Base-by-base conservation (phyloP, 2,113 vertebrate genomes). In the Cyrtonyx montezumae region DNA sequence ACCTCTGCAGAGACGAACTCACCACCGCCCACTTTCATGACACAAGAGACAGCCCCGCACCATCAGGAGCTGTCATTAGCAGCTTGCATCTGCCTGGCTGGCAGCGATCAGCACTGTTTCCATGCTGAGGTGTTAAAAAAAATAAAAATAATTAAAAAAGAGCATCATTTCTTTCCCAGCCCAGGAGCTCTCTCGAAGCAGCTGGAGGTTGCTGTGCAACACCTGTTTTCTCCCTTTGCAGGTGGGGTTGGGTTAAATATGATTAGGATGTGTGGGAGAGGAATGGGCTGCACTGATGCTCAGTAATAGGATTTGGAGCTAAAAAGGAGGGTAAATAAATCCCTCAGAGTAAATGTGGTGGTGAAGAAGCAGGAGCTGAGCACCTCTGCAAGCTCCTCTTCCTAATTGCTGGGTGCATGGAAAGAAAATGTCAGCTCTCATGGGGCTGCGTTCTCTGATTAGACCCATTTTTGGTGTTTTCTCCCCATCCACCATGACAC, bases 241-340 rank as follows among this genome's bases (percentile, higher is more conserved):
- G 53, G 53, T 32, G 53, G 45, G 45, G 51, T 25, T 13, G 22
- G 13, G 74, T 30, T 37, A 67, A 66, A 55, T 45, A 32, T 13
- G 43, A 34, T 0, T 45, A 32, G 11, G 43, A 34, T 0, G 2
- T 2, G 32, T 0, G 0, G 49, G 51, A 76, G 45, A 34, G 19
- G 56, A 48, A 18, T 21, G 77, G 36, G 76, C 6, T 11, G 14
- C 6, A 26, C 34, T 10, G 0, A 0, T 9, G 30, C 12, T 4
- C 37, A 74, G 30, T 1, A 17, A 26, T 6, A 10, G 8, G 37
- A 37, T 30, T 26, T 11, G 19, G 19, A 32, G 61, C 2, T 34
- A 28, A 19, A 40, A 28, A 25, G 16, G 37, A 11, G 61, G 25
- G 43, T 36, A 11, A 22, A 3, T 16, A 11, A 43, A 3, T 2